A percentile compares a stretch with the other conserved stretches of the same genome.
These are phyloP conservation scores for Megalurothrips usitatus DNA, from an alignment of 2,888 invertebrate genomes.

Conservation along the genomic window DNA sequence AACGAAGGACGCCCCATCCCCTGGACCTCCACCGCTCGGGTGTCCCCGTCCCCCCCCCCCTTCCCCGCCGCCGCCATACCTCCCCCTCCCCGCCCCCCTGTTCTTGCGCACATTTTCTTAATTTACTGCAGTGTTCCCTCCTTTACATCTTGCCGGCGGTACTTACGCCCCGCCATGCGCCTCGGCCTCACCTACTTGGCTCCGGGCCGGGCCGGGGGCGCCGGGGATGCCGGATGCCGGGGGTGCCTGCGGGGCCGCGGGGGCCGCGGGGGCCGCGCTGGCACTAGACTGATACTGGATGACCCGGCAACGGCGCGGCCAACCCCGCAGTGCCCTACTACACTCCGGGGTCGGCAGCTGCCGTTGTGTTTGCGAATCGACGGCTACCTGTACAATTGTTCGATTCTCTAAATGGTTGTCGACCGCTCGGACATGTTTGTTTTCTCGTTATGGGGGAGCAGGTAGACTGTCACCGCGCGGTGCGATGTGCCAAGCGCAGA, in stretches of 20 bases:
- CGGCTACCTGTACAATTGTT: too few relatives aligned
- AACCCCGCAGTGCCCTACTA: neutral
- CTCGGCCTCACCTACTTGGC: neutral
- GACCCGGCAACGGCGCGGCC: neutral
- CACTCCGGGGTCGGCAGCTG: too few relatives aligned
- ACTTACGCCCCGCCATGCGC: neutral
- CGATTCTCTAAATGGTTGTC: too few relatives aligned
- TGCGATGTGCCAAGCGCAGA: too few relatives aligned
- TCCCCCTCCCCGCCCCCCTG: neutral
- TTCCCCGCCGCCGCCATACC: neutral
- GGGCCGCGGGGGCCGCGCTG: neutral
- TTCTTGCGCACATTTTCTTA: slow-evolving; percentile 18
- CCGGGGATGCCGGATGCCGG: neutral
- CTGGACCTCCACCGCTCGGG: neutral
- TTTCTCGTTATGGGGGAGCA: too few relatives aligned
- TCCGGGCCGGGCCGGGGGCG: neutral
- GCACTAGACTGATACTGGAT: neutral
- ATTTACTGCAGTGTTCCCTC: neutral
- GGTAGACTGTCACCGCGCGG: too few relatives aligned
- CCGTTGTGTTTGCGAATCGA: too few relatives aligned
- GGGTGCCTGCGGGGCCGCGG: too few relatives aligned
- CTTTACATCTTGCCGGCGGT: neutral
- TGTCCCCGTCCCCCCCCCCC: neutral
- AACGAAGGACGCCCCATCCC: slow-evolving; percentile 5
- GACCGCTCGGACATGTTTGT: too few relatives aligned